A percentile compares a stretch with the other conserved stretches of the same genome.
Evolutionary conservation across 2,113 vertebrate genomes (phyloP).

Genomic region (Tenebrosternarchus preto): DNA sequence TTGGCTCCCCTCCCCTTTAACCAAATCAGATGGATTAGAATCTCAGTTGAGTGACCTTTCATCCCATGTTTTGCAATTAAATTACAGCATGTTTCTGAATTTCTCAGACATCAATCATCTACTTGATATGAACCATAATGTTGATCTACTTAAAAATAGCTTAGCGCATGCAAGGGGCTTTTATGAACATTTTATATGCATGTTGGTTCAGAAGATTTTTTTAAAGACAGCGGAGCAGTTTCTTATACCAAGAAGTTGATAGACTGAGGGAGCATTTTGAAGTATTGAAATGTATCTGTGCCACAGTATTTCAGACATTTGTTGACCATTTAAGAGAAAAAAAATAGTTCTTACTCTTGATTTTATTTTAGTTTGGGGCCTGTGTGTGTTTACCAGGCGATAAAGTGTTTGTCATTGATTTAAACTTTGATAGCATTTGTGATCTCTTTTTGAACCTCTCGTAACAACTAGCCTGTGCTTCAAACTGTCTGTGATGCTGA

Average conservation of each 20-base stretch:
- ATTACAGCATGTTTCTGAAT: constrained; percentile 53
- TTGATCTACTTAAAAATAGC: constrained; percentile 17
- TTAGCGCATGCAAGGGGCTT: not conserved
- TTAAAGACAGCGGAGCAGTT: too few species aligned
- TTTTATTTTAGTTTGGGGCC: constrained; percentile 2
- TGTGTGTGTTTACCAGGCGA: constrained; percentile 44
- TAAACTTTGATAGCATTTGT: constrained; percentile 45
- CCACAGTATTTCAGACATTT: constrained; percentile 16
- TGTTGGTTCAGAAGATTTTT: not conserved
- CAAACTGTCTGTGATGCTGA: constrained; percentile 29
- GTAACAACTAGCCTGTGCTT: constrained; percentile 20
- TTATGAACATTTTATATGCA: not conserved
- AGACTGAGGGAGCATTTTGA: not conserved
- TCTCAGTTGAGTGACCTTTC: constrained; percentile 57
- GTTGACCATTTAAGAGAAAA: not conserved
- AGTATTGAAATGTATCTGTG: not conserved
- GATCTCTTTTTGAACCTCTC: constrained; percentile 31
- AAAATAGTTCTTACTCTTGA: constrained; percentile 22
- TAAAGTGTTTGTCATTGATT: constrained; percentile 49
- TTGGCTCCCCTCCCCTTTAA: constrained; percentile 46
- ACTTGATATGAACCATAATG: constrained; percentile 35
- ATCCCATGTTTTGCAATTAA: constrained; percentile 57
- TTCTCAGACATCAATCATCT: constrained; percentile 50
- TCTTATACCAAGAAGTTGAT: not conserved
- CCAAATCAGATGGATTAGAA: constrained; percentile 58